These are phyloP conservation scores for Neosilurus mollespiculum DNA, from an alignment of 2,797 vertebrate species.

Conservation along the genomic window DNA sequence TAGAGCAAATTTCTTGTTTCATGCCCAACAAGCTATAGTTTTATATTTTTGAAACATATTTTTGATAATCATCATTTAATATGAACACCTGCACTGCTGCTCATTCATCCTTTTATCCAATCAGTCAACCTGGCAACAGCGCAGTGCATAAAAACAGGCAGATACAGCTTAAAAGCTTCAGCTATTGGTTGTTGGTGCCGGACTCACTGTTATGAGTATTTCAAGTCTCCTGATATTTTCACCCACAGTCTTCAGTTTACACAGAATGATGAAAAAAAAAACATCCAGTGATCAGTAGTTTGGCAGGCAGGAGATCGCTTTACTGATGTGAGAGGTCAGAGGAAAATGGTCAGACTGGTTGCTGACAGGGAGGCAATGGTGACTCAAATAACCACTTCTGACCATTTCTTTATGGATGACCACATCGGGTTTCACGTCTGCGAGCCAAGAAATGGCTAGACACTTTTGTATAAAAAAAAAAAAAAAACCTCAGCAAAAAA, in stretches of 20 bases:
- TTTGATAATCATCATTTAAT: neutral
- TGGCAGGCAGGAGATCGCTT: neutral
- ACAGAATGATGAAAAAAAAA: neutral
- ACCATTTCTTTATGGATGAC: neutral
- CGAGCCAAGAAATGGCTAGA: neutral
- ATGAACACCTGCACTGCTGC: neutral
- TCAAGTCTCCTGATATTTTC: neutral
- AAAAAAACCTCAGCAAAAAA: neutral
- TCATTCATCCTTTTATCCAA: conserved; percentile 9
- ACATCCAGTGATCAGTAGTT: neutral
- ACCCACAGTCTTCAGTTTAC: neutral
- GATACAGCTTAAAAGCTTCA: neutral
- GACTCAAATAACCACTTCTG: neutral
- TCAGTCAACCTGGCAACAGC: conserved; percentile 1
- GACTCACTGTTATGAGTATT: neutral
- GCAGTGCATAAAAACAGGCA: neutral
- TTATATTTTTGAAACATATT: neutral
- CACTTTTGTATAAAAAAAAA: neutral
- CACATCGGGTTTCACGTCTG: neutral
- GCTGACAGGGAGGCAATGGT: neutral
- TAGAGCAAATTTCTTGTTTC: neutral
- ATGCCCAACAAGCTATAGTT: neutral
- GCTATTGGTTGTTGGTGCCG: neutral
- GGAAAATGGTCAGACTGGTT: neutral
- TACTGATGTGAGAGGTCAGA: neutral